Base-by-base conservation (phyloP, 2,888 invertebrate species). In the Andricus quercusramuli region DNA sequence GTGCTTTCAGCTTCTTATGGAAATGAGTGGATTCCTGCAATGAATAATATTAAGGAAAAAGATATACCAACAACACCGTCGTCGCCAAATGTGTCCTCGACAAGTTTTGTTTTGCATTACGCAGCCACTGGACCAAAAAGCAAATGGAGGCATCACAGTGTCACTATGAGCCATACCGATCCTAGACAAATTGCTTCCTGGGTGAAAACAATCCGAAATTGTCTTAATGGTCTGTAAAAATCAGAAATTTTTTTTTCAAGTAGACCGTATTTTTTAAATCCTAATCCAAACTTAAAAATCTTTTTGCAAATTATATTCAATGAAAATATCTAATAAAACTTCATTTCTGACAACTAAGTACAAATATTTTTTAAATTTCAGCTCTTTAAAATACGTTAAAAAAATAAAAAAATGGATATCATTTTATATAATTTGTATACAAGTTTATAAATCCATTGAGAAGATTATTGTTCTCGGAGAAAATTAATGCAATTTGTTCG, bases 81-180 rank as follows among this genome's bases (percentile, higher is more conserved):
- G n/a, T 85, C 89, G 20, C 85, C 87, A n/a, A 85, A 83, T 0
- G 70, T 77, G 56, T 85, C 87, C 81, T 93, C 93, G 13, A 93
- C 93, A 79, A 93, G 94, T 85, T 95, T 95, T 86, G 93, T 94
- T 67, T 93, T 96, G n/a, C 94, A 95, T 87, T 96, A 95, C 91
- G 95, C 95, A 0, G 94, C 94, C 22, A 91, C 93, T 67, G 93
- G 93, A 13, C 91, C 94, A 79, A 94, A 94, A 86, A 94, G 94
- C 88, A 93, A 94, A 86, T 95, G 95, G 95, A 93, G 94, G 64
- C 93, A 95, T 84, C 93, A 94, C 83, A 93, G 93, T 51, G 91
- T 95, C 37, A 94, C 93, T 1, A 93, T 96, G 89, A 94, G 94
- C 87, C 95, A 95, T 90, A 93, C 93, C 0, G 95, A 96, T 90